phyloP scores from a whole-genome alignment of 2,888 invertebrate species.

The Epirrita christyi region DNA sequence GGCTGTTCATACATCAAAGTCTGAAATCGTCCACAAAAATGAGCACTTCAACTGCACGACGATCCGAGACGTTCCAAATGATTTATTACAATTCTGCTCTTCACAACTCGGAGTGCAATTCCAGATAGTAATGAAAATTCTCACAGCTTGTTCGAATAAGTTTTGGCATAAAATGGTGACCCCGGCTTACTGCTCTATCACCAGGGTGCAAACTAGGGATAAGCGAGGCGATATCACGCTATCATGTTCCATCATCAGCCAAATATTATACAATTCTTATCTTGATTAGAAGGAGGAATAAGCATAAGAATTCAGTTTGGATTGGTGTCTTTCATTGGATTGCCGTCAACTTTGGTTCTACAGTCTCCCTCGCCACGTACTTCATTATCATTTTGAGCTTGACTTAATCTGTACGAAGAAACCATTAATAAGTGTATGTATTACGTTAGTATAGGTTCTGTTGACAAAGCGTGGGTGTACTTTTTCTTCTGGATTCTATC shows the following conservation, averaged over 20 bases:
- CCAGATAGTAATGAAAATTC: slow-evolving; percentile 43
- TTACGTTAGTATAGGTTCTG: no score
- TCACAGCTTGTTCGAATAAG: slow-evolving; percentile 47
- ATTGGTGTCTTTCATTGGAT: no score
- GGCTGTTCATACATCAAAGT: slow-evolving; percentile 37
- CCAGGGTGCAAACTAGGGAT: slow-evolving; percentile 3
- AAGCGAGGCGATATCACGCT: neutral
- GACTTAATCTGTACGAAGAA: no score
- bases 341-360: no score
- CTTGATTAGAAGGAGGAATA: no score
- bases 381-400: no score
- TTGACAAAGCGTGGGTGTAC: no score
- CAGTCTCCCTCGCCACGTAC: no score
- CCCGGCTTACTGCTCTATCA: slow-evolving; percentile 31
- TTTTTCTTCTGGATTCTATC: no score
- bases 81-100: slow-evolving; percentile 42
- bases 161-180: slow-evolving; percentile 50
- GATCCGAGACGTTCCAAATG: slow-evolving; percentile 34
- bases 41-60: slow-evolving; percentile 35
- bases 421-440: no score
- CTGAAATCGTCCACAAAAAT: slow-evolving; percentile 39
- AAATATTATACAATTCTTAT: no score
- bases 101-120: slow-evolving; percentile 24
- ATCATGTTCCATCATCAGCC: neutral
- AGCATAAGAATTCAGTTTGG: no score